phyloP scores from a whole-genome alignment of 2,888 invertebrate species.

The Pherbina coryleti region DNA sequence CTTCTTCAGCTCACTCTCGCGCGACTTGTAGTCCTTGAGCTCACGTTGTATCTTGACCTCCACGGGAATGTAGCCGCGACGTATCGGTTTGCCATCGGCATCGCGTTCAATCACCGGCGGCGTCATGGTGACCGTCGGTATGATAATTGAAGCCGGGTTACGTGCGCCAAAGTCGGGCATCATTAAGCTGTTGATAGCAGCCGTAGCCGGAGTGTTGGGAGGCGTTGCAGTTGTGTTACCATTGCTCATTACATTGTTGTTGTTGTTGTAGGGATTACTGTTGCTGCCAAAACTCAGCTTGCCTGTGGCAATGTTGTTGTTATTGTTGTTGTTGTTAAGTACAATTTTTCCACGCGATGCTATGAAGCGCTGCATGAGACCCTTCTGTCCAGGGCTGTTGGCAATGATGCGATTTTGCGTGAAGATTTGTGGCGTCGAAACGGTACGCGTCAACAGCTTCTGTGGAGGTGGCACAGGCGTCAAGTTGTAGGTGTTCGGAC shows the following conservation, averaged over 20 bases:
- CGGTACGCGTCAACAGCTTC: conserved; percentile 63
- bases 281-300: conserved; percentile 22
- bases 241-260: conserved; percentile 22
- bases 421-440: conserved; percentile 64
- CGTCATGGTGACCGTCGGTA: conserved; percentile 62
- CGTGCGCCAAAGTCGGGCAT: conserved; percentile 32
- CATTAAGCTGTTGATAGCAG: conserved; percentile 56
- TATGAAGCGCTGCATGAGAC: conserved; percentile 88
- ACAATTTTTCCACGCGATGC: conserved; percentile 82
- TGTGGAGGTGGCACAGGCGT: conserved; percentile 68
- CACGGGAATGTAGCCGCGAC: conserved; percentile 86
- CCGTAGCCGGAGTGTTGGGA: conserved; percentile 49
- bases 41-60: conserved; percentile 92
- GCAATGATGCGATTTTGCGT: conserved; percentile 73
- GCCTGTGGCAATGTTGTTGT: neutral
- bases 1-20: conserved; percentile 84
- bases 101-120: conserved; percentile 72
- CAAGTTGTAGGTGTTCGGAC: conserved; percentile 64
- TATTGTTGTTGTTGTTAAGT: conserved; percentile 42
- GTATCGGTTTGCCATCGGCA: conserved; percentile 75
- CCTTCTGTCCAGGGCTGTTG: conserved; percentile 77
- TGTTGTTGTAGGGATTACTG: neutral
- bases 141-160: conserved; percentile 49
- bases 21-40: conserved; percentile 84
- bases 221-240: conserved; percentile 42